phyloP scores from a whole-genome alignment of 2,797 vertebrate genomes.

The Distichodus sexfasciatus region DNA sequence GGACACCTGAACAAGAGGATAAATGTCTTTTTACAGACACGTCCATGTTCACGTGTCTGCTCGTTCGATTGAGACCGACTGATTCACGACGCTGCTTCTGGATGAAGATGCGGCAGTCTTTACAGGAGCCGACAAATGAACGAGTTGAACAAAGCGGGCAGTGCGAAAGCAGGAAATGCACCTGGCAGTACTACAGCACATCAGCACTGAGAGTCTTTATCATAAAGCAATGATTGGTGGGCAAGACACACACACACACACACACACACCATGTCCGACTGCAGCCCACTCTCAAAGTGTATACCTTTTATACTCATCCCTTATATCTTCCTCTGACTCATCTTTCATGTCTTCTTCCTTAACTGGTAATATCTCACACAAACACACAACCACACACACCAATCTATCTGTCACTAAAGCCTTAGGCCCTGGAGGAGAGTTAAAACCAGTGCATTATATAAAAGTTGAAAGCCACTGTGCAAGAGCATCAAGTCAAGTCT shows the following conservation, averaged over 20 bases:
- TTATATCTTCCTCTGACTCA: neutral
- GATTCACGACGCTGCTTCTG: neutral
- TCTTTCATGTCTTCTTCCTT: neutral
- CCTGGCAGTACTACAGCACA: neutral
- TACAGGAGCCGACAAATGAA: neutral
- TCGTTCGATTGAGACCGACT: neutral
- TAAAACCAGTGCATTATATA: constrained; percentile 5
- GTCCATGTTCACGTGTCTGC: neutral
- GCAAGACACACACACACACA: too few relatives aligned
- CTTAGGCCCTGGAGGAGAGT: neutral
- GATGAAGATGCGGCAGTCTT: neutral
- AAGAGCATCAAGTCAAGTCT: neutral
- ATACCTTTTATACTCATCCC: neutral
- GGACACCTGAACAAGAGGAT: neutral
- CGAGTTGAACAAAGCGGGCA: neutral
- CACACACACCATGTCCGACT: neutral
- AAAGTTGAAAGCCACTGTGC: constrained; percentile 1
- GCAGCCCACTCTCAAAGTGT: neutral
- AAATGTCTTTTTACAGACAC: neutral
- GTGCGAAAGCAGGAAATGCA: neutral
- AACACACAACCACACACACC: neutral
- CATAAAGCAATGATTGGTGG: too few relatives aligned
- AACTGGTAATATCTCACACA: neutral
- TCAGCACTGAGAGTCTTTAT: neutral
- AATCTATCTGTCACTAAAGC: neutral